Evolutionary conservation across 2,113 vertebrate genomes (phyloP).

Genomic region (Melanerpes aurifrons): DNA sequence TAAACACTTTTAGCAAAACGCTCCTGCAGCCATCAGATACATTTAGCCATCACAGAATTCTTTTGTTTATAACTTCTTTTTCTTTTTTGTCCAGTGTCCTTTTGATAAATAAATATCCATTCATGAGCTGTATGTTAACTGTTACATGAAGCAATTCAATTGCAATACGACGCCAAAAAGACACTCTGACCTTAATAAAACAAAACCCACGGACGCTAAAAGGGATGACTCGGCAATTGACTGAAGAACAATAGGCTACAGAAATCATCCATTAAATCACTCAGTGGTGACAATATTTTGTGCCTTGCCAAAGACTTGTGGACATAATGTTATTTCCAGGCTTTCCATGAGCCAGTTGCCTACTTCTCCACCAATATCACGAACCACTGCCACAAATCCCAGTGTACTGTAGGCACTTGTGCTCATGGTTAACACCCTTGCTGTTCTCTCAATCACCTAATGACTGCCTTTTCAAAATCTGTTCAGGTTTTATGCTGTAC

Average conservation of each 20-base stretch:
- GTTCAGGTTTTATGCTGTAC: background rate
- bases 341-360: background rate
- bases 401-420: background rate
- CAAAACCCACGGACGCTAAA: background rate
- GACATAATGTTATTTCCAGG: background rate
- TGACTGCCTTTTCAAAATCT: background rate
- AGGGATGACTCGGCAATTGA: background rate
- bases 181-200: constrained; percentile 5
- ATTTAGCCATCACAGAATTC: background rate
- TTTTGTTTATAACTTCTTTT: background rate
- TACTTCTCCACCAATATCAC: background rate
- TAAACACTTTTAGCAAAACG: background rate
- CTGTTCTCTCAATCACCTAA: background rate
- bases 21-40: background rate
- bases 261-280: background rate
- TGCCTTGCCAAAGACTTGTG: background rate
- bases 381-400: background rate
- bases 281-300: background rate
- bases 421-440: background rate
- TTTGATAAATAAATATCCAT: background rate
- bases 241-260: background rate
- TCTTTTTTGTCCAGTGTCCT: background rate
- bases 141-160: background rate
- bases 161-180: background rate
- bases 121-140: background rate